These are phyloP conservation scores for Colletes collaris DNA, from an alignment of 2,888 invertebrate genomes.

Conservation along the genomic window DNA sequence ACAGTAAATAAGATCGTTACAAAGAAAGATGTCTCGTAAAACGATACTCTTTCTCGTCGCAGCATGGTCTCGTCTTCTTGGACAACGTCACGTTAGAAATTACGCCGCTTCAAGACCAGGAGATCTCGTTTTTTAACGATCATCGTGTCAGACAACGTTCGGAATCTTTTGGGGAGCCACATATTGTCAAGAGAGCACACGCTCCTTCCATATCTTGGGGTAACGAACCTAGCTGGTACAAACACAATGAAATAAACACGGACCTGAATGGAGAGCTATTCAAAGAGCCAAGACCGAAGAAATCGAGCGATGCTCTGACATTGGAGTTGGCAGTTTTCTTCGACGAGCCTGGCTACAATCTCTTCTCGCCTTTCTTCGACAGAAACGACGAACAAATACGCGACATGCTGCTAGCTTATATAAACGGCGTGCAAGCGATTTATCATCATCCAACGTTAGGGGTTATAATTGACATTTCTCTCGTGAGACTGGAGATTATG, in stretches of 20 bases:
- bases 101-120: slow-evolving; percentile 84
- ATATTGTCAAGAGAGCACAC: slow-evolving; percentile 55
- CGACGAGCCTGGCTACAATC: slow-evolving; percentile 89
- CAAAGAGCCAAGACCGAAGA: slow-evolving; percentile 32
- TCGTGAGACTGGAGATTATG: slow-evolving; percentile 89
- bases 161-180: slow-evolving; percentile 82
- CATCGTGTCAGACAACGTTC: slow-evolving; percentile 62
- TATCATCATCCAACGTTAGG: slow-evolving; percentile 91
- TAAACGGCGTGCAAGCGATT: slow-evolving; percentile 92
- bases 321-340: slow-evolving; percentile 90
- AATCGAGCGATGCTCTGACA: slow-evolving; percentile 82
- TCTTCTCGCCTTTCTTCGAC: slow-evolving; percentile 88
- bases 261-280: slow-evolving; percentile 24
- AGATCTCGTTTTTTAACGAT: slow-evolving; percentile 49
- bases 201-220: neutral
- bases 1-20: neutral
- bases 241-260: neutral
- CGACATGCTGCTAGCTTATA: slow-evolving; percentile 91
- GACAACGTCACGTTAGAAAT: slow-evolving; percentile 89
- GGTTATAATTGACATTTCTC: slow-evolving; percentile 86
- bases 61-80: slow-evolving; percentile 89
- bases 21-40: neutral
- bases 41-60: slow-evolving; percentile 47
- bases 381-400: slow-evolving; percentile 87
- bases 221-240: slow-evolving; percentile 2